Conservation (phyloP, 2,888 invertebrate genomes). For the Eupithecia subfuscata region DNA sequence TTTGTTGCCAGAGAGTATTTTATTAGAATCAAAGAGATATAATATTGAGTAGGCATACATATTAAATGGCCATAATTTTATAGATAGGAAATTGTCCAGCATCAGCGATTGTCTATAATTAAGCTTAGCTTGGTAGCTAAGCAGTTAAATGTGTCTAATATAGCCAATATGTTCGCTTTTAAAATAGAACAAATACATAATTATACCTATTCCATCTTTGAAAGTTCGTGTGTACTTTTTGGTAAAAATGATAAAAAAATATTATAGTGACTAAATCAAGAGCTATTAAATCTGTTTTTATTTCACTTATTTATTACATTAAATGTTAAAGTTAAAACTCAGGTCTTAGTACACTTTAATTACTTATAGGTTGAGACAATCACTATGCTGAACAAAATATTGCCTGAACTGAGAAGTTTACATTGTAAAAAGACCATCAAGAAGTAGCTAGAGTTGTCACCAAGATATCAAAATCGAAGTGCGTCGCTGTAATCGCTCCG, state of each 20-base stretch:
- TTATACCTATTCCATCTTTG: too few species aligned
- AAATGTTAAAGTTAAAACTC: neutral
- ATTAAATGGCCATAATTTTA: neutral
- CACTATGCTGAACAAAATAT: neutral
- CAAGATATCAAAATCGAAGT: neutral
- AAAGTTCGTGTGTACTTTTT: too few species aligned
- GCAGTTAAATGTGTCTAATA: neutral
- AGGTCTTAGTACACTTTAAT: neutral
- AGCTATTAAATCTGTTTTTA: too few species aligned
- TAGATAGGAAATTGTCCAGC: neutral
- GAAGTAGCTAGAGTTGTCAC: neutral
- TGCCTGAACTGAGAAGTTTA: neutral
- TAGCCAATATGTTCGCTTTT: neutral
- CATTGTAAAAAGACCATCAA: conserved; percentile 7
- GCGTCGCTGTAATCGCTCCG: neutral
- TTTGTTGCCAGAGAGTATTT: conserved; percentile 1
- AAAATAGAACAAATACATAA: too few species aligned
- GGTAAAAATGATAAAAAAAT: too few species aligned
- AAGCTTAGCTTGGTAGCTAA: neutral
- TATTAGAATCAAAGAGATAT: neutral
- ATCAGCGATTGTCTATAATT: neutral
- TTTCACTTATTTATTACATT: too few species aligned
- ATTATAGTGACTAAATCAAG: too few species aligned
- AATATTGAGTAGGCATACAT: neutral
- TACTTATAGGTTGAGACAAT: neutral